Conservation (phyloP, 2,797 vertebrate genomes). For the Smutsia gigantea region DNA sequence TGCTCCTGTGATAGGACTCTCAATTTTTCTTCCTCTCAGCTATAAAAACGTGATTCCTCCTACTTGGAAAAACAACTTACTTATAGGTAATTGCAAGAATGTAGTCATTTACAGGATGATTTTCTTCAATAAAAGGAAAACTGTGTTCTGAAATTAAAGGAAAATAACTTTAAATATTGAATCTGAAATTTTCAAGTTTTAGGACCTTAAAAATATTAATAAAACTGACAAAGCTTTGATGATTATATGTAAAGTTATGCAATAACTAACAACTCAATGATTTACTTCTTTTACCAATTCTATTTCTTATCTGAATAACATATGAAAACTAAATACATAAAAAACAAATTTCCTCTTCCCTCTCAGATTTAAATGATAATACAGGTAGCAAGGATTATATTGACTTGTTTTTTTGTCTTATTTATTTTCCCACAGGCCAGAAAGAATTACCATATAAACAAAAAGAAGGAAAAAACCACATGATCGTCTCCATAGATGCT, state of each 20-base stretch:
- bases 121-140: neutral
- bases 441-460: neutral
- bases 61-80: neutral
- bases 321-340: neutral
- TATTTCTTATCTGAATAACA: neutral
- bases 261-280: neutral
- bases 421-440: neutral
- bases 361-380: neutral
- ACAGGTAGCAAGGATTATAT: neutral
- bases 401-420: neutral
- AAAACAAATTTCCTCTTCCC: neutral
- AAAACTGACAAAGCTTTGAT: neutral
- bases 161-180: neutral
- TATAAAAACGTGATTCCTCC: neutral
- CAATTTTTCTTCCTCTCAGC: neutral
- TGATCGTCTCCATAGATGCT: no score
- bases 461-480: no score
- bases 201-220: neutral
- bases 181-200: neutral
- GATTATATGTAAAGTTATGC: neutral
- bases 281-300: neutral
- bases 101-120: neutral
- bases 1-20: neutral
- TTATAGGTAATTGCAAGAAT: neutral
- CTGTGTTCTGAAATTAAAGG: neutral